These are phyloP conservation scores for Nibea albiflora DNA, from an alignment of 2,113 vertebrate genomes.

Conservation along the genomic window DNA sequence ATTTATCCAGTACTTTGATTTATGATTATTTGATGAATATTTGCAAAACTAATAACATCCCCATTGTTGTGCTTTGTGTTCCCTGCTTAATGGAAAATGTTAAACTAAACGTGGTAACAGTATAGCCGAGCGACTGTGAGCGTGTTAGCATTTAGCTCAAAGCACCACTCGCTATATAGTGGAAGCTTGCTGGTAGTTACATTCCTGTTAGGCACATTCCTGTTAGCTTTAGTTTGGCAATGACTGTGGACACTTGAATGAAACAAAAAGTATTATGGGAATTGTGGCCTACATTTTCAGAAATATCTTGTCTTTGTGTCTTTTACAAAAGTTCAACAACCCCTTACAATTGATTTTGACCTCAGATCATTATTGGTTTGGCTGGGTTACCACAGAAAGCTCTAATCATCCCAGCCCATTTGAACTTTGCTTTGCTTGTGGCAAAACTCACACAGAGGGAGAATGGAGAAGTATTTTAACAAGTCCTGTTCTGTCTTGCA, in stretches of 20 bases:
- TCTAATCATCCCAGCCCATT: conserved; percentile 30
- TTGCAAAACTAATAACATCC: too few species aligned
- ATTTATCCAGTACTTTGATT: not conserved
- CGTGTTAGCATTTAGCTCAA: not conserved
- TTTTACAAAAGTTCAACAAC: not conserved
- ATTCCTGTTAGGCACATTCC: not conserved
- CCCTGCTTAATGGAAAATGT: not conserved
- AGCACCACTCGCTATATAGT: not conserved
- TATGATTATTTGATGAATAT: not conserved
- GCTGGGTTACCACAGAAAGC: not conserved
- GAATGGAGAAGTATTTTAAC: conserved; percentile 46
- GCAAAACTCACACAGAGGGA: conserved; percentile 18
- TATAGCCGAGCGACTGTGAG: not conserved
- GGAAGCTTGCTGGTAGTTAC: not conserved
- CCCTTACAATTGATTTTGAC: not conserved
- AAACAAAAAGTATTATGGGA: not conserved
- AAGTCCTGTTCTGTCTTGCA: conserved; percentile 48
- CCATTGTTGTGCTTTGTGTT: too few species aligned
- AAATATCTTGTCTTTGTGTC: not conserved
- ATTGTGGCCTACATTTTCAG: not conserved
- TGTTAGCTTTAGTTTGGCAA: not conserved
- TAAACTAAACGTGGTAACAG: not conserved
- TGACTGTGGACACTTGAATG: not conserved
- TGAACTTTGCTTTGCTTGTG: conserved; percentile 28
- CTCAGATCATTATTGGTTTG: conserved; percentile 4